Base-by-base conservation (phyloP, 2,797 vertebrate species). In the Alectoris magna region DNA sequence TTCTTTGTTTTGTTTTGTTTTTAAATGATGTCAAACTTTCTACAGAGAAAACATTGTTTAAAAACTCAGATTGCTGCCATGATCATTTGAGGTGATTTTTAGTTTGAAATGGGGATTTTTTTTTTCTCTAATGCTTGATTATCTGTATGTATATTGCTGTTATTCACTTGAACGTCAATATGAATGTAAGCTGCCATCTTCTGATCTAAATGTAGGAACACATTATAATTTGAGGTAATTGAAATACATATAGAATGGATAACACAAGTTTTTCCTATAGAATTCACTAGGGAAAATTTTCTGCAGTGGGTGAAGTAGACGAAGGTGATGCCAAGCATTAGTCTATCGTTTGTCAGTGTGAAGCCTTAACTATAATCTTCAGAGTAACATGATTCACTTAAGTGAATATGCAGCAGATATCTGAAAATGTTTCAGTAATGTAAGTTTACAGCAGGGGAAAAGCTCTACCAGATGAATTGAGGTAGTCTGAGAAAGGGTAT, bases 1-100 rank as follows among this genome's bases (percentile, higher is more conserved):
- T 34, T 89, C 29, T 63, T 69, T 85, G 36, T 16, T 29, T 44
- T 2, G 0, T 22, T 41, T 44, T 4, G 14, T 13, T 75, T 55
- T 49, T 19, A 1, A 55, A 53, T 72, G 19, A 49, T 82, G 41
- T 64, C 70, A 48, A 76, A 66, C 39, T 80, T 91, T 58, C 43
- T 94, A 51, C 34, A 87, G 80, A 91, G 51, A 48, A 70, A 64
- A 14, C 44, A 16, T 82, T 84, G 38, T 92, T 92, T 94, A 48
- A 58, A 55, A 23, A 76, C 77, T 17, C 78, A 84, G 16, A 5
- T 76, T 43, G 5, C 53, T 77, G 72, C 31, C 62, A 58, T 71
- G 41, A 73, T 88, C 62, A 5, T 44, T 75, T 76, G 81, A 72
- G 18, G 11, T 84, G 21, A 36, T 16, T 60, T 76, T 91, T 31